A percentile compares a stretch with the other conserved stretches of the same genome.
phyloP scores from a whole-genome alignment of 2,113 vertebrate genomes.

The Cyprinodon variegatus region DNA sequence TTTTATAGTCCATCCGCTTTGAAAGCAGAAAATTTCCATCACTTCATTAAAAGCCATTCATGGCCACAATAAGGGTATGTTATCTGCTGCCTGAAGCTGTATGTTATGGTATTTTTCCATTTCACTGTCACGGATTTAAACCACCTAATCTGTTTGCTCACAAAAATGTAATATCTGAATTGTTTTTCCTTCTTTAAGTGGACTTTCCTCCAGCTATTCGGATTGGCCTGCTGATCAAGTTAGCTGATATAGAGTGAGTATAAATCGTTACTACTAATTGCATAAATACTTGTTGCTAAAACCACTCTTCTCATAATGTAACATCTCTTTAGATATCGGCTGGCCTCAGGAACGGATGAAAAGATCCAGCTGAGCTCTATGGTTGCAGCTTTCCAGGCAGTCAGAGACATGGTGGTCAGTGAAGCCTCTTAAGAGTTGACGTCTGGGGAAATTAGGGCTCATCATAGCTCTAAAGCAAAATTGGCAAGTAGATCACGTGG shows the following conservation, averaged over 20 bases:
- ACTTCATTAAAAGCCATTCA: neutral
- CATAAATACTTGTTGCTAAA: neutral
- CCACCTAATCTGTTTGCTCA: neutral
- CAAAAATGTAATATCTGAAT: neutral
- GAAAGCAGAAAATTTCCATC: neutral
- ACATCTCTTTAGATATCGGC: conserved; percentile 81
- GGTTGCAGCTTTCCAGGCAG: conserved; percentile 93
- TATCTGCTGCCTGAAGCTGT: no score
- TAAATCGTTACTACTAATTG: neutral
- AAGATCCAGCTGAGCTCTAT: conserved; percentile 98
- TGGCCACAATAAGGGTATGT: neutral
- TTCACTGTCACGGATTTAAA: neutral
- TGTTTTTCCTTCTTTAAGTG: conserved; percentile 72
- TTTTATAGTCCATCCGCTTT: neutral
- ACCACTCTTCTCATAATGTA: neutral
- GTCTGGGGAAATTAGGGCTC: neutral
- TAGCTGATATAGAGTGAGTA: conserved; percentile 96
- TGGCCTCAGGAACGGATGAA: conserved; percentile 91
- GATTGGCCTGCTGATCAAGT: conserved; percentile 90
- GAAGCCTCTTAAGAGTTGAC: conserved; percentile 76
- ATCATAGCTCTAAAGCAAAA: neutral
- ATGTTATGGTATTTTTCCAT: neutral
- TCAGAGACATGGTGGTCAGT: conserved; percentile 89
- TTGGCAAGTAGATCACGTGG: no score
- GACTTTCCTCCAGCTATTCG: conserved; percentile 90